Base-by-base conservation (phyloP, 2,113 vertebrate genomes). In the Alectura lathami region DNA sequence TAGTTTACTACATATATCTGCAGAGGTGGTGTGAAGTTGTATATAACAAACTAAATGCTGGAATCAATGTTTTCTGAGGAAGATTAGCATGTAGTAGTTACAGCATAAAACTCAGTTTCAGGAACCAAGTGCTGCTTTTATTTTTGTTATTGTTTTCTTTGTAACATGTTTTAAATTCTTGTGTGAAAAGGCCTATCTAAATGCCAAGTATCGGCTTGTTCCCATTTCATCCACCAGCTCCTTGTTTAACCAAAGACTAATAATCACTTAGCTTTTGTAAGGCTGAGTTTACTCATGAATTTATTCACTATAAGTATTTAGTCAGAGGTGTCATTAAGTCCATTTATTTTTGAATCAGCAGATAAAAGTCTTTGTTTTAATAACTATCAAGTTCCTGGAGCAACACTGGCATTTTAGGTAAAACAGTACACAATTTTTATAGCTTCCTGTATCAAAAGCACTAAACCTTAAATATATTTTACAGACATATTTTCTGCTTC, bases 241-340 rank as follows among this genome's bases (percentile, higher is more conserved):
- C 92, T 94, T 95, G 93, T 96, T 94, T 96, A 88, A 93, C 50
- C 38, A 93, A 50, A 82, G 90, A 70, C 88, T 94, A 80, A 83
- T 80, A 94, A 91, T 93, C 83, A 88, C 95, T 94, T 93, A 90
- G 63, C 90, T 95, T 95, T 96, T 96, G 90, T 96, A 80, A 54
- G 88, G 23, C 72, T 80, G 76, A 76, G 30, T 96, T 93, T 93
- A 74, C 86, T n/a, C 76, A 45, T 50, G 80, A 80, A 8, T 67
- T 92, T 59, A 69, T 83, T 62, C 83, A 77, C 64, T 47, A 11
- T 8, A 38, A 83, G 38, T 67, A 70, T 90, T 90, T 95, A 91
- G 88, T 91, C 88, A 90, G 68, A 91, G 60, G 79, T 94, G 90
- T 70, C 83, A 94, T 86, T 76, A 86, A 6, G 2, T 88, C 59